Conservation (phyloP, 2,113 vertebrate genomes). For the Antennarius striatus region DNA sequence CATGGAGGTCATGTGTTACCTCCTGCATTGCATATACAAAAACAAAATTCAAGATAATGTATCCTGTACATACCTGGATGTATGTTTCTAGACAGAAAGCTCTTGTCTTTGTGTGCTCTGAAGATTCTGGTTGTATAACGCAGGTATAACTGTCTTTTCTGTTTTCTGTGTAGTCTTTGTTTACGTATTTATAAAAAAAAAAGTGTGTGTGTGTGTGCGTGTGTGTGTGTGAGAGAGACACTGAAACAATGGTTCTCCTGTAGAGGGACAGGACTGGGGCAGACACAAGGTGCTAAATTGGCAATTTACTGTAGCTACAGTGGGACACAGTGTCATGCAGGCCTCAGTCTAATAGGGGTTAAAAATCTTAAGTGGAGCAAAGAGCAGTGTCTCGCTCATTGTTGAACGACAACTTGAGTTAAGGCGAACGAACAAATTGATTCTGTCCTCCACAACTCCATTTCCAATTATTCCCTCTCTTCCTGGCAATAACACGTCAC, state of each 20-base stretch:
- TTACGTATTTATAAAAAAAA: not conserved
- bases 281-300: constrained; percentile 71
- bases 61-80: too few species aligned
- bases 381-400: constrained; percentile 26
- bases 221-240: constrained; percentile 28
- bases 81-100: too few species aligned
- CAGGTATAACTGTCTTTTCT: not conserved
- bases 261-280: constrained; percentile 61
- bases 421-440: constrained; percentile 60
- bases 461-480: constrained; percentile 56
- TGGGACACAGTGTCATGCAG: constrained; percentile 45
- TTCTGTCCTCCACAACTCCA: constrained; percentile 34
- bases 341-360: constrained; percentile 65
- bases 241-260: constrained; percentile 42
- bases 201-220: constrained; percentile 15
- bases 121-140: not conserved
- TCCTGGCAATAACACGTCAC: constrained; percentile 36
- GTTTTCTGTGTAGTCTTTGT: constrained; percentile 5
- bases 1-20: too few species aligned
- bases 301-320: constrained; percentile 69
- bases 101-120: not conserved
- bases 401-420: constrained; percentile 40
- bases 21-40: not conserved
- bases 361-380: constrained; percentile 58
- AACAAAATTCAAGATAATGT: not conserved